Percentiles rank a stretch among this genome's conserved stretches.
Evolutionary conservation across 2,888 invertebrate species (phyloP).

Genomic region (Aplocera efformata): DNA sequence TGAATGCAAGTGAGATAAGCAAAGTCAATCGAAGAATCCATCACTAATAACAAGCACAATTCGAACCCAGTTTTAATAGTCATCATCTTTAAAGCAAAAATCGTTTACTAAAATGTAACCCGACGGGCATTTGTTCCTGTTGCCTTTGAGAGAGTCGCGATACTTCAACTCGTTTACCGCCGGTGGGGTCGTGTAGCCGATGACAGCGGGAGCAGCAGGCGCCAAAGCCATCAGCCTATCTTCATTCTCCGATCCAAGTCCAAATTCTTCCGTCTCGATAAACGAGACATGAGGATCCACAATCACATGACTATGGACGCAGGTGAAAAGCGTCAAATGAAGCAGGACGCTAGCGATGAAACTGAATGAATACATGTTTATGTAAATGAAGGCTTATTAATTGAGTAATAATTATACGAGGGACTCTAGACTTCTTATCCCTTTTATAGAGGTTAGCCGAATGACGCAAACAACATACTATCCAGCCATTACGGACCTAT

Average conservation of each 20-base stretch:
- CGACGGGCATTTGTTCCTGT: slow-evolving; percentile 1
- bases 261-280: neutral
- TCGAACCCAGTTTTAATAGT: slow-evolving; percentile 4
- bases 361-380: slow-evolving; percentile 1
- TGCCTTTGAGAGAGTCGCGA: slow-evolving; percentile 16
- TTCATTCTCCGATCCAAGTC: neutral
- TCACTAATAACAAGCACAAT: too few species aligned
- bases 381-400: neutral
- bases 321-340: slow-evolving; percentile 12
- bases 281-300: slow-evolving; percentile 2
- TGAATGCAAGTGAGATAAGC: too few species aligned
- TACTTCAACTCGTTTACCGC: neutral
- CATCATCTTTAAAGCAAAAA: slow-evolving; percentile 5
- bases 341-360: slow-evolving; percentile 1
- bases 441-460: too few species aligned
- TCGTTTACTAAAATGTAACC: slow-evolving; percentile 2
- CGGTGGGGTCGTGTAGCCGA: slow-evolving; percentile 5
- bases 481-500: too few species aligned
- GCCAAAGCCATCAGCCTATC: neutral
- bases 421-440: too few species aligned
- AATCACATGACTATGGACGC: slow-evolving; percentile 9
- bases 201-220: slow-evolving; percentile 1
- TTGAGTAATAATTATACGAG: too few species aligned
- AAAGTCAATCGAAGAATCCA: too few species aligned
- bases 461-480: too few species aligned